Conservation (phyloP, 92 coral and sea anemone genomes). For the Chrysogorgia sp. region DNA sequence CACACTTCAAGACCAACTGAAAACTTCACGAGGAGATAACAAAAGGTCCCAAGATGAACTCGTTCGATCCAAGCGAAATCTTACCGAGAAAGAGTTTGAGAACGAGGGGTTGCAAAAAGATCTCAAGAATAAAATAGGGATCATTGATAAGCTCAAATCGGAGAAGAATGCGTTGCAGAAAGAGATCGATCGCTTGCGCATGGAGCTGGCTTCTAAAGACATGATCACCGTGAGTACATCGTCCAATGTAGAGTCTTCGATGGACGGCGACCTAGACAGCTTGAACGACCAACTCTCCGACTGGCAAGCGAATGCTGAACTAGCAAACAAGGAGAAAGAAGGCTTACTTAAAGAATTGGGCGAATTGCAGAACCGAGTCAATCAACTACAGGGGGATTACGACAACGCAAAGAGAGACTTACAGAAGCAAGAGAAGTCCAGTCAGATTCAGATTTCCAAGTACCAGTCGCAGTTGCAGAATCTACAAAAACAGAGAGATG, state of each 20-base stretch:
- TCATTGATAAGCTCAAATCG: slow-evolving; percentile 77
- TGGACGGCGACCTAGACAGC: slow-evolving; percentile 69
- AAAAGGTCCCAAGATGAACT: slow-evolving; percentile 87
- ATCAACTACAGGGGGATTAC: slow-evolving; percentile 80
- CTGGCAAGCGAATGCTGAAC: slow-evolving; percentile 85
- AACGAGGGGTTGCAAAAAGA: slow-evolving; percentile 84
- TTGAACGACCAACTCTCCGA: slow-evolving; percentile 85
- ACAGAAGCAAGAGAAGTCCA: slow-evolving; percentile 84
- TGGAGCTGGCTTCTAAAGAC: slow-evolving; percentile 81
- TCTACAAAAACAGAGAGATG: slow-evolving; percentile 81
- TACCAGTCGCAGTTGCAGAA: slow-evolving; percentile 90
- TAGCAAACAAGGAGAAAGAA: slow-evolving; percentile 92
- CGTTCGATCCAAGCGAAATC: slow-evolving; percentile 79
- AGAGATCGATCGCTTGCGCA: slow-evolving; percentile 75
- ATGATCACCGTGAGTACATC: slow-evolving; percentile 71
- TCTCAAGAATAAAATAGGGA: slow-evolving; percentile 63
- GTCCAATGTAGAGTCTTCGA: slow-evolving; percentile 56
- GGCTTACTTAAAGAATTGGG: slow-evolving; percentile 83
- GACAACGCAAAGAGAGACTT: slow-evolving; percentile 86
- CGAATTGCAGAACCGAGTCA: slow-evolving; percentile 72
- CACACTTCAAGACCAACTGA: slow-evolving; percentile 84
- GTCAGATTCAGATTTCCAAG: slow-evolving; percentile 77
- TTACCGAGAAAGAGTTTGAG: slow-evolving; percentile 93
- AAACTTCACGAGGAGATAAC: slow-evolving; percentile 79
- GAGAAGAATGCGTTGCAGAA: slow-evolving; percentile 74